phyloP scores from a whole-genome alignment of 1,140 invertebrate genomes.

The Hestina assimilis region DNA sequence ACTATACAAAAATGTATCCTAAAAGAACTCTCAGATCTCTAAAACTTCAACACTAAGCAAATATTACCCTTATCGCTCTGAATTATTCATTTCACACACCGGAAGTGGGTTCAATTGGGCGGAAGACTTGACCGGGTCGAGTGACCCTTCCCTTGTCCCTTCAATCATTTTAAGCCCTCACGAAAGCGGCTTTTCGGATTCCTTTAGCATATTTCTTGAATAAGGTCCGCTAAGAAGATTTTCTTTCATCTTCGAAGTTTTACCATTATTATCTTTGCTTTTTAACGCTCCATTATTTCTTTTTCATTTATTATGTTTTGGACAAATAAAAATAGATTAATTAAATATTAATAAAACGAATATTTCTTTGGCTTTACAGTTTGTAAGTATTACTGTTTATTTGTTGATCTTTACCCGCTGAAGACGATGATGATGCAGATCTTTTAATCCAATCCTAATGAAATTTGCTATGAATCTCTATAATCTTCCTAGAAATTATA shows the following conservation, averaged over 20 bases:
- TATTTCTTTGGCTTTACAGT: too few relatives aligned
- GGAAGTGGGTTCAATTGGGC: slow-evolving; percentile 62
- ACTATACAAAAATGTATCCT: too few relatives aligned
- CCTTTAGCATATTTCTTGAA: background rate
- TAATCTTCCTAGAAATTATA: too few relatives aligned
- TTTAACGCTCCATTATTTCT: background rate
- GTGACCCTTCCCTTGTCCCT: slow-evolving; percentile 63
- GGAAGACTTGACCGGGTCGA: slow-evolving; percentile 70
- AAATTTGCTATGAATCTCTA: too few relatives aligned
- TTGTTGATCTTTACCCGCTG: too few relatives aligned
- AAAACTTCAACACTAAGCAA: slow-evolving; percentile 7
- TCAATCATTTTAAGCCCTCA: slow-evolving; percentile 43
- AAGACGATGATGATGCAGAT: too few relatives aligned
- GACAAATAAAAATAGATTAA: too few relatives aligned
- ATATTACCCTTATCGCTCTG: slow-evolving; percentile 25
- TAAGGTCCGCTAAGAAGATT: background rate
- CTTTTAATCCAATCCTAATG: too few relatives aligned
- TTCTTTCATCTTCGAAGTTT: background rate
- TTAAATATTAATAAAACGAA: too few relatives aligned
- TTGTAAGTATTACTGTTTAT: too few relatives aligned
- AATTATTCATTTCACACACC: slow-evolving; percentile 46
- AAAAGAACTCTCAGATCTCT: too few relatives aligned
- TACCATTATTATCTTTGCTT: too few relatives aligned
- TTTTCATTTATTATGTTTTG: background rate
- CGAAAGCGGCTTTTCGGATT: slow-evolving; percentile 39